phyloP scores from a whole-genome alignment of 1,140 invertebrate genomes.

The Calliphora vicina region DNA sequence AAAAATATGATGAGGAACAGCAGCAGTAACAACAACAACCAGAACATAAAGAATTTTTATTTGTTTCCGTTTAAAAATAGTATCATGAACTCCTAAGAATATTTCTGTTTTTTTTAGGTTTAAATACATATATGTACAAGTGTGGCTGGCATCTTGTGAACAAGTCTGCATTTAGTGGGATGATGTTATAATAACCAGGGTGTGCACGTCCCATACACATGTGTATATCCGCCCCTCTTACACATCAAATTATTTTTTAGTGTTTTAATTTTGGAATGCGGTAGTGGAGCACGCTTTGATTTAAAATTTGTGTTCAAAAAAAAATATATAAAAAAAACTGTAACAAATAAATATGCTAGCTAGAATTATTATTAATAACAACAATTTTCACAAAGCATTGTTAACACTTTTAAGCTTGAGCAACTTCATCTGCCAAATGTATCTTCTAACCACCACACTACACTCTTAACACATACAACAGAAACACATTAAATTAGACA shows the following conservation, averaged over 20 bases:
- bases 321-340: background rate
- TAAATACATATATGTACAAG: background rate
- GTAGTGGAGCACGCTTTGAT: background rate
- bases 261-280: background rate
- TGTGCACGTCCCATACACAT: background rate
- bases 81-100: constrained; percentile 8
- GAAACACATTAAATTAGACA: background rate
- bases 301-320: background rate
- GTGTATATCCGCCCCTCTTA: background rate
- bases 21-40: background rate
- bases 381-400: background rate
- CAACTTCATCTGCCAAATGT: background rate
- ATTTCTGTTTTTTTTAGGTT: background rate
- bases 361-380: background rate
- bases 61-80: constrained; percentile 16
- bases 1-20: background rate
- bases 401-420: constrained; percentile 5
- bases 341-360: background rate
- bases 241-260: background rate
- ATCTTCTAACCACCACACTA: background rate
- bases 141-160: background rate
- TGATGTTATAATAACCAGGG: background rate
- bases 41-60: background rate
- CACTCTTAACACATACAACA: background rate
- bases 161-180: background rate